Conservation (phyloP, 92 coral and sea anemone species). For the Porites evermanni region DNA sequence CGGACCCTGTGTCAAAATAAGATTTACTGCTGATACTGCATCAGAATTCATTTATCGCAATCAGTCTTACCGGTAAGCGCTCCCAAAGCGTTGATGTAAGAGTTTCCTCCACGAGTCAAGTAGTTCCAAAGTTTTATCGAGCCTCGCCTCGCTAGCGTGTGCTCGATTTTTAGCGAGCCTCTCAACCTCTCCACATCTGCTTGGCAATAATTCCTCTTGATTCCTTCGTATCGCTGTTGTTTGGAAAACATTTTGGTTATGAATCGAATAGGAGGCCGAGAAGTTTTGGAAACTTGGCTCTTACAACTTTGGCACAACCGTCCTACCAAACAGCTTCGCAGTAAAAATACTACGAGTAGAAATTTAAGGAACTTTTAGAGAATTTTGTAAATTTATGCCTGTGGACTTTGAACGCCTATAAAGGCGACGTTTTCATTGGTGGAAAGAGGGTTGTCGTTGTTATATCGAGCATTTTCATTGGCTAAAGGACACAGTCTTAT, state of each 20-base stretch:
- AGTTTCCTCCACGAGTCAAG: constrained; percentile 82
- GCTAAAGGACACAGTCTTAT: background rate
- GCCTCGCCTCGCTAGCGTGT: constrained; percentile 91
- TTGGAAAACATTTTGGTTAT: constrained; percentile 52
- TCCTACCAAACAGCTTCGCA: constrained; percentile 9
- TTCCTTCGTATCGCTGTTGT: constrained; percentile 84
- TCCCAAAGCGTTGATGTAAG: constrained; percentile 89
- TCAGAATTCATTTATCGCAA: background rate
- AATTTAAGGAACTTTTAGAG: background rate
- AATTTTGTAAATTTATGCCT: background rate
- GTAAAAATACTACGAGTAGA: background rate
- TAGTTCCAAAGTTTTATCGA: constrained; percentile 87
- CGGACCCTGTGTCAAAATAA: constrained; percentile 26
- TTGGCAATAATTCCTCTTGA: constrained; percentile 83
- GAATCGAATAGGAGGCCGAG: background rate
- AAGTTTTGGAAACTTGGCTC: constrained; percentile 15
- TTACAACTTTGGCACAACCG: background rate
- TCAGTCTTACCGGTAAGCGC: constrained; percentile 87
- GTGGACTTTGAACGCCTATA: constrained; percentile 32
- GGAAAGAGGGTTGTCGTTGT: background rate
- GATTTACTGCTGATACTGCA: too few species aligned
- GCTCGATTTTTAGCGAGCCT: constrained; percentile 88
- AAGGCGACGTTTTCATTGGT: constrained; percentile 13
- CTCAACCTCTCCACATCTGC: constrained; percentile 80
- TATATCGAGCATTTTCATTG: background rate